phyloP scores from a whole-genome alignment of 2,888 invertebrate genomes.

The Volucella inflata region DNA sequence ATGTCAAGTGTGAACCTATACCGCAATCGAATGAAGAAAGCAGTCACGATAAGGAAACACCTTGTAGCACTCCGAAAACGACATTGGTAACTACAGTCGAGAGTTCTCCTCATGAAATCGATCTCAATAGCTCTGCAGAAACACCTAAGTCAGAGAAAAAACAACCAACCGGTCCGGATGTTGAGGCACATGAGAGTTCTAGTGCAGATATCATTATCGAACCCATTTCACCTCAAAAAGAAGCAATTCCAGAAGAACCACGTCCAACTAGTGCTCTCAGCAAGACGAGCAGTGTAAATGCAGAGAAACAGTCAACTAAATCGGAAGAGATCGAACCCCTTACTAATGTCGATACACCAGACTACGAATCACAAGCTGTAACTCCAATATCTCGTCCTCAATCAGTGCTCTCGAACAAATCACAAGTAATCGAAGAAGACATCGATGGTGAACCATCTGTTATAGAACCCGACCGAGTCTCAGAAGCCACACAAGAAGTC shows the following conservation, averaged over 20 bases:
- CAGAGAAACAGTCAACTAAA: constrained; percentile 72
- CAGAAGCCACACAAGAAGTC: constrained; percentile 54
- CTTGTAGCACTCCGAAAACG: constrained; percentile 75
- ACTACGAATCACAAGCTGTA: constrained; percentile 65
- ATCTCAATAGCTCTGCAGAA: constrained; percentile 69
- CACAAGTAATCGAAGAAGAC: constrained; percentile 83
- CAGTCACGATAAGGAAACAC: constrained; percentile 7
- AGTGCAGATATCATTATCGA: constrained; percentile 46
- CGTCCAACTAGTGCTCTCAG: constrained; percentile 79
- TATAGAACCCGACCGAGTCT: constrained; percentile 60
- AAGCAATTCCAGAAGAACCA: constrained; percentile 70
- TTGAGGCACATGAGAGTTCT: constrained; percentile 23
- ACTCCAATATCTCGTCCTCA: constrained; percentile 78
- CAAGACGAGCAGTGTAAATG: constrained; percentile 80
- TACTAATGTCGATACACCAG: constrained; percentile 59
- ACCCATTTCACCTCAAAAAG: constrained; percentile 36
- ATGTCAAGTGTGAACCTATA: constrained; percentile 10
- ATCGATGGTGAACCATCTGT: constrained; percentile 79
- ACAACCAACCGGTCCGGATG: background rate
- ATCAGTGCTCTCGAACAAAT: constrained; percentile 83
- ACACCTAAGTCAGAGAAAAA: constrained; percentile 45
- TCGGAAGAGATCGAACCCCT: constrained; percentile 78
- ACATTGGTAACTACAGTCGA: constrained; percentile 74
- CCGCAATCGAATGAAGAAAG: background rate
- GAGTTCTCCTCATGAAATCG: constrained; percentile 73